Evolutionary conservation across 2,888 invertebrate genomes (phyloP).

Genomic region (Brachyptera putata): DNA sequence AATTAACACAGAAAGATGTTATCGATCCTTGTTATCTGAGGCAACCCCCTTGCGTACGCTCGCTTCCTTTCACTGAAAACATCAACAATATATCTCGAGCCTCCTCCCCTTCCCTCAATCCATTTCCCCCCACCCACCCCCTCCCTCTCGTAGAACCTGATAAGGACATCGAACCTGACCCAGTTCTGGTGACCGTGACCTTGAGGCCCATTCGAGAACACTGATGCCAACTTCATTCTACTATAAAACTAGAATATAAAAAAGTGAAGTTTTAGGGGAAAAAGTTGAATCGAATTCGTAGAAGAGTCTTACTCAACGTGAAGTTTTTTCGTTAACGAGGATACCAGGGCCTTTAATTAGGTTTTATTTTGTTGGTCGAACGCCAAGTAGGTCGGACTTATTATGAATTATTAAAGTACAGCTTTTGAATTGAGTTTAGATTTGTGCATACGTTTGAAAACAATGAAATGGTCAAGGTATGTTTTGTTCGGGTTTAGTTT

Average conservation of each 20-base stretch:
- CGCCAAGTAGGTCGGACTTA: too few relatives aligned
- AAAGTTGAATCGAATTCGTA: too few relatives aligned
- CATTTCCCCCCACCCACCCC: background rate
- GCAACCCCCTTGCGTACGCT: background rate
- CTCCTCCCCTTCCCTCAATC: background rate
- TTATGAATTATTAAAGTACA: too few relatives aligned
- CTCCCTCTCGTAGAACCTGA: background rate
- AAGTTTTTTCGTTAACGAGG: too few relatives aligned
- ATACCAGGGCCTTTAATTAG: too few relatives aligned
- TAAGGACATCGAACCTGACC: conserved; percentile 8
- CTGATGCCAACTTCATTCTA: background rate
- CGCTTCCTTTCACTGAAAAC: background rate
- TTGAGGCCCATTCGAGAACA: background rate
- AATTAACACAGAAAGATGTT: background rate
- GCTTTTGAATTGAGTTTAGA: too few relatives aligned
- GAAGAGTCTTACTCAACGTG: too few relatives aligned
- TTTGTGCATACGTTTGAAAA: too few relatives aligned
- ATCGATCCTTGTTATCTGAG: background rate
- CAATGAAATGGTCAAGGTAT: too few relatives aligned
- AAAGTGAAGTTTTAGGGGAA: background rate
- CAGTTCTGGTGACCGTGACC: conserved; percentile 6
- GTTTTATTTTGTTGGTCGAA: too few relatives aligned
- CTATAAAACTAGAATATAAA: too few relatives aligned
- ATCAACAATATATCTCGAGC: background rate
- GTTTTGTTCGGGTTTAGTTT: too few relatives aligned